Evolutionary conservation across 2,797 vertebrate species (phyloP), one percentile per base, ranked within the genome.

Genomic region (Mus minutoides): DNA sequence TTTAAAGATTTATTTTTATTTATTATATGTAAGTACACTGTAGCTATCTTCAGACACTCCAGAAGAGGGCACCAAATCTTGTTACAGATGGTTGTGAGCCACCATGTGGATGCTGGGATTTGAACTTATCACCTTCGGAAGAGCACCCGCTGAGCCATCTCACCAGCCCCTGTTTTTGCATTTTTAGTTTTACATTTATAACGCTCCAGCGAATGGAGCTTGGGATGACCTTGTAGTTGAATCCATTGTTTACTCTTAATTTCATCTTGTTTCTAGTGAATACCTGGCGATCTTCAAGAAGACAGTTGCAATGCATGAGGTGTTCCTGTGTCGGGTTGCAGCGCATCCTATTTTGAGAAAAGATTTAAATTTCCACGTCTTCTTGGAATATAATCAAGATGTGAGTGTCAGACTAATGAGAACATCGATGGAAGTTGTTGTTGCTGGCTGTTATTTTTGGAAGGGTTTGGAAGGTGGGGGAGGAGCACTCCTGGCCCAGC

Each of bases 231-330:
- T 94, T 78, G 85, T 92, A 78, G 58, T 96, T 94, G 76, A 60
- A 94, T 4, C 10, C 82, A 14, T 75, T 94, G 92, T 96, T 97
- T 82, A 94, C 86, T 94, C 93, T 96, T 93, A 85, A 60, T 88
- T 93, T 71, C 94, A 4, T 95, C 88, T 98, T 98, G 67, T 98
- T 98, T 98, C 62, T 98, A 99, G 99, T 90, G 99, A 99, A 89
- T 99, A 99, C 98, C 98, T 99, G 98, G 99, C 99, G 97, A 99
- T 99, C 99, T 99, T 99, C 96, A 99, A 99, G 99, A 99, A 99
- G 98, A 99, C 99, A 0, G 99, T 99, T 86, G 99, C 99, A 88
- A 99, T 99, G 99, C 99, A 99, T 95, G 99, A 99, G 98, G 99
- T 99, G 37, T 99, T 99, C 98, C 98, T 99, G 92, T 99, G 99